These are phyloP conservation scores for Discoglossus pictus DNA, from an alignment of 2,797 vertebrate genomes.

Conservation along the genomic window DNA sequence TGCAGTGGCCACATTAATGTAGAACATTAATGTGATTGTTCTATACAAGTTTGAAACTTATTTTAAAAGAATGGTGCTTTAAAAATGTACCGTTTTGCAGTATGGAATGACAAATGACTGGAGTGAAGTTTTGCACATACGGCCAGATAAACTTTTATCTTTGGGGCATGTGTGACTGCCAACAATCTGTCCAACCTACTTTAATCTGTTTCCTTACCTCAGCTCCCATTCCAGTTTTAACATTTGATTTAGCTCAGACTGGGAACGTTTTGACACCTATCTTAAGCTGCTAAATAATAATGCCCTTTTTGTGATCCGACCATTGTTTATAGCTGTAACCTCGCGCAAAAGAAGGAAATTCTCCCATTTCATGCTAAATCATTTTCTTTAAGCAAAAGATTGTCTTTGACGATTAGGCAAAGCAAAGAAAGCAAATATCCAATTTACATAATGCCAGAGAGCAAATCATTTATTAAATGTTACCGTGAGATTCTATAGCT, in stretches of 20 bases:
- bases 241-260: slow-evolving; percentile 75
- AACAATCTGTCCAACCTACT: slow-evolving; percentile 78
- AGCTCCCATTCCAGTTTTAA: slow-evolving; percentile 73
- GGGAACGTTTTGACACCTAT: slow-evolving; percentile 77
- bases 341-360: slow-evolving; percentile 20
- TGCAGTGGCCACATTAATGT: no score
- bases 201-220: slow-evolving; percentile 82
- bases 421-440: slow-evolving; percentile 62
- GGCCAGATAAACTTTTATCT: slow-evolving; percentile 81
- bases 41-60: slow-evolving; percentile 64
- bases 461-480: slow-evolving; percentile 70
- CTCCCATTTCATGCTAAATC: slow-evolving; percentile 25
- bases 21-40: slow-evolving; percentile 58
- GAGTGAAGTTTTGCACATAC: slow-evolving; percentile 77
- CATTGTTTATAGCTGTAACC: slow-evolving; percentile 64
- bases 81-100: slow-evolving; percentile 72
- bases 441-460: slow-evolving; percentile 63
- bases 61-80: slow-evolving; percentile 70
- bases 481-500: slow-evolving; percentile 52
- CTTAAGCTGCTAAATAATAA: slow-evolving; percentile 61
- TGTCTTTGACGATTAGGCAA: slow-evolving; percentile 58
- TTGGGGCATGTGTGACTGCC: slow-evolving; percentile 80
- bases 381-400: slow-evolving; percentile 32
- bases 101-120: slow-evolving; percentile 83
- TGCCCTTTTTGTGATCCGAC: slow-evolving; percentile 58